Percentiles rank a stretch among this genome's conserved stretches.
Conservation (phyloP, 2,888 invertebrate genomes). For the Dioctria linearis region DNA sequence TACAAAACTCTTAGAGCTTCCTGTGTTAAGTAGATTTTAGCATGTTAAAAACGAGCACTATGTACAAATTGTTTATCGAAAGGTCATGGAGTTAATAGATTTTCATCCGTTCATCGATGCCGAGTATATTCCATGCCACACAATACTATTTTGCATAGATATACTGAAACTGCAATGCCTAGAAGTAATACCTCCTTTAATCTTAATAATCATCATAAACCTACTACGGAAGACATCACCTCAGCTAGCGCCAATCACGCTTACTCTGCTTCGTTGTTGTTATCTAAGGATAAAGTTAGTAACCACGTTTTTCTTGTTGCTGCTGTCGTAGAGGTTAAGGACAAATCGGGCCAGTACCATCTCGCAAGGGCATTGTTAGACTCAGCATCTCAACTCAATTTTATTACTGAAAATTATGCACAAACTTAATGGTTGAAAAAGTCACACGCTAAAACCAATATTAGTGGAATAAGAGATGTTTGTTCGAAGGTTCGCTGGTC, state of each 20-base stretch:
- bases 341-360: not conserved
- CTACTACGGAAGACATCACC: too few species aligned
- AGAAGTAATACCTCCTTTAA: too few species aligned
- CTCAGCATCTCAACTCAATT: too few species aligned
- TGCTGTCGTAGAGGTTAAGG: slow-evolving; percentile 5
- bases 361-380: too few species aligned
- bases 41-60: not conserved
- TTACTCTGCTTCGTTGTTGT: not conserved
- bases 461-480: too few species aligned
- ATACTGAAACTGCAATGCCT: not conserved
- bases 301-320: not conserved
- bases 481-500: too few species aligned
- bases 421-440: too few species aligned
- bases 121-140: slow-evolving; percentile 4
- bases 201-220: too few species aligned
- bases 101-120: not conserved
- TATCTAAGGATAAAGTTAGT: not conserved
- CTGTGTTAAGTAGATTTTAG: not conserved
- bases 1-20: not conserved
- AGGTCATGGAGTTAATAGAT: slow-evolving; percentile 4
- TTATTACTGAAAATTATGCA: too few species aligned
- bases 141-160: slow-evolving; percentile 27
- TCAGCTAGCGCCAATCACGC: not conserved
- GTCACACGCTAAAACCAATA: too few species aligned
- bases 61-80: slow-evolving; percentile 1